Conservation (phyloP, 37 sponge, comb jelly and placozoan genomes). For the Spongia lamella region DNA sequence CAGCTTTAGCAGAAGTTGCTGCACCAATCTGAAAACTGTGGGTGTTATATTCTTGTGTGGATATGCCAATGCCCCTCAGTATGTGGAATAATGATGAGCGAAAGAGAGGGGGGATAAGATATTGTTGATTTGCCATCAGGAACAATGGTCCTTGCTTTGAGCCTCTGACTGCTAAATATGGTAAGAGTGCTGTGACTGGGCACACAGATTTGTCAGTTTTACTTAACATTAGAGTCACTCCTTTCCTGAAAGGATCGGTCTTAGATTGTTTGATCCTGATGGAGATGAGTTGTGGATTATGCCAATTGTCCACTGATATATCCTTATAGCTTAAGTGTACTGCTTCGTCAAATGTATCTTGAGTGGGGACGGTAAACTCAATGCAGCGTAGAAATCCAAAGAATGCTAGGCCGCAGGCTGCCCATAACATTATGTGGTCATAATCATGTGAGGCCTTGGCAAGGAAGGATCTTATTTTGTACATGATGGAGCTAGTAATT, state of each 20-base stretch:
- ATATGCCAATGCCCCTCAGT: no score
- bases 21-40: no score
- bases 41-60: no score
- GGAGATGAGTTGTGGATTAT: background rate
- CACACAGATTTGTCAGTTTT: background rate
- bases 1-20: no score
- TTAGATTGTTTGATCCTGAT: slow-evolving; percentile 23
- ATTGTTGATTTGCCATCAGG: background rate
- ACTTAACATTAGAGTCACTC: slow-evolving; percentile 15
- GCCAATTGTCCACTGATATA: background rate
- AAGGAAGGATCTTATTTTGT: background rate
- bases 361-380: slow-evolving; percentile 4
- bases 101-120: no score
- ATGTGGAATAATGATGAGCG: no score
- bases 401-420: background rate
- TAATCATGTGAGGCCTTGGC: background rate
- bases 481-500: background rate
- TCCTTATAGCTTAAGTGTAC: background rate
- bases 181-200: slow-evolving; percentile 15
- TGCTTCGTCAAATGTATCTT: background rate
- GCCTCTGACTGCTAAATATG: slow-evolving; percentile 7
- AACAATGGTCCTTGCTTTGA: slow-evolving; percentile 1
- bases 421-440: slow-evolving; percentile 12
- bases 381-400: background rate
- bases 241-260: slow-evolving; percentile 31